phyloP scores from a whole-genome alignment of 2,888 invertebrate species.

The Argyresthia albistria region DNA sequence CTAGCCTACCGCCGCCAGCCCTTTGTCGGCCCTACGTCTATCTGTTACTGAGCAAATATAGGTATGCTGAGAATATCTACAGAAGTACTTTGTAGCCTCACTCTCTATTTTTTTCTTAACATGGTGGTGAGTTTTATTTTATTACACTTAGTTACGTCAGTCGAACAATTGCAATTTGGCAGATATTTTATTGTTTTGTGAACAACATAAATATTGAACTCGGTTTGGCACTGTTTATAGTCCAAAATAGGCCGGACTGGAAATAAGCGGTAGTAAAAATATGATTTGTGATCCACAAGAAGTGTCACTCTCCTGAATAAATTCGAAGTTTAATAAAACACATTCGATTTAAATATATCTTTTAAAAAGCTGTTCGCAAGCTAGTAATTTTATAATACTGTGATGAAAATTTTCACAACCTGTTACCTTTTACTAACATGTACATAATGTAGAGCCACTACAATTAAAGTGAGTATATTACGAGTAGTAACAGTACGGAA shows the following conservation, averaged over 20 bases:
- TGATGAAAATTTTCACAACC: slow-evolving; percentile 47
- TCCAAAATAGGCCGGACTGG: slow-evolving; percentile 60
- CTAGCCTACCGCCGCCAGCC: neutral
- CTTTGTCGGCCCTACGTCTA: slow-evolving; percentile 26
- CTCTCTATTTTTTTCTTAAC: slow-evolving; percentile 43
- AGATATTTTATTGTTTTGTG: slow-evolving; percentile 36
- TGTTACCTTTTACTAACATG: slow-evolving; percentile 32
- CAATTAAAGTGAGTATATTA: neutral
- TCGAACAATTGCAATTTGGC: slow-evolving; percentile 63
- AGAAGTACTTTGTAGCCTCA: slow-evolving; percentile 46
- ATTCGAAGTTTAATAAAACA: neutral
- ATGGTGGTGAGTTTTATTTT: slow-evolving; percentile 47
- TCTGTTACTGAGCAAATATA: slow-evolving; percentile 66
- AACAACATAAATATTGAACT: slow-evolving; percentile 29
- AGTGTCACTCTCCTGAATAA: neutral
- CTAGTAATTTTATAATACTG: neutral
- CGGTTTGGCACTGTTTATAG: slow-evolving; percentile 45
- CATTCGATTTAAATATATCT: neutral
- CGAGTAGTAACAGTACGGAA: no score
- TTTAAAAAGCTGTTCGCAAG: neutral
- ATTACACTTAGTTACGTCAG: slow-evolving; percentile 69
- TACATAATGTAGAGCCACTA: neutral
- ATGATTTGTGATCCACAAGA: neutral
- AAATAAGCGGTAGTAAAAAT: slow-evolving; percentile 42
- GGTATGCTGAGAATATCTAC: slow-evolving; percentile 66